phyloP scores from a whole-genome alignment of 2,888 invertebrate genomes.

The Brachynemurus nebulosus region DNA sequence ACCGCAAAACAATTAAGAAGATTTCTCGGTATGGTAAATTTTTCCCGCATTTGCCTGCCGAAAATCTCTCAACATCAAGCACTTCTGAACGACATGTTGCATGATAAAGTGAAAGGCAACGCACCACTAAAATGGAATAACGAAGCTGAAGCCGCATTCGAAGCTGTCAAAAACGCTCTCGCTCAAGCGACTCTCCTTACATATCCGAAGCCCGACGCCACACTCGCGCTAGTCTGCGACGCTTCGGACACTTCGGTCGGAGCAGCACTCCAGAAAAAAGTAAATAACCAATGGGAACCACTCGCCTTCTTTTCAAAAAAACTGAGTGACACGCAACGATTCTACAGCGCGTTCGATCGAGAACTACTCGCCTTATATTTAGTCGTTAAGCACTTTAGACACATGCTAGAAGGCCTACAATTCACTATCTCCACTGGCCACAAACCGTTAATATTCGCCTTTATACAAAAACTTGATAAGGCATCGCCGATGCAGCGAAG shows the following conservation, averaged over 20 bases:
- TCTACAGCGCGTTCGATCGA: neutral
- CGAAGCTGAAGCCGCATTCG: neutral
- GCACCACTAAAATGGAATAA: conserved; percentile 17
- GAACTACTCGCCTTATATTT: conserved; percentile 27
- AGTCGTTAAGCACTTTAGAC: conserved; percentile 23
- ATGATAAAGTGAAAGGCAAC: conserved; percentile 21
- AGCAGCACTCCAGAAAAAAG: neutral
- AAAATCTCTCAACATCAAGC: conserved; percentile 24
- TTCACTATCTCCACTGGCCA: conserved; percentile 27
- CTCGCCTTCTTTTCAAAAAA: conserved; percentile 26
- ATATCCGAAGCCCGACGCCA: neutral
- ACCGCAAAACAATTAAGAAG: conserved; percentile 22
- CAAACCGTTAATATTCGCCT: conserved; percentile 25
- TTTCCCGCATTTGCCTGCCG: conserved; percentile 26
- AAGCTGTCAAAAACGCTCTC: neutral
- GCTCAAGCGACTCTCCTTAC: neutral
- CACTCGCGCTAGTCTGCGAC: neutral
- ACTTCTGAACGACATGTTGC: conserved; percentile 22
- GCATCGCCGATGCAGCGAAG: conserved; percentile 23
- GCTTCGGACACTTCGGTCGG: neutral
- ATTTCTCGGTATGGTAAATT: conserved; percentile 27
- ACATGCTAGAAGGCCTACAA: conserved; percentile 26
- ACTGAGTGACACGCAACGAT: conserved; percentile 19
- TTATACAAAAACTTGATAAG: conserved; percentile 21
- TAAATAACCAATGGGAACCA: conserved; percentile 25